phyloP scores from a whole-genome alignment of 2,113 vertebrate species.

The Cyphotilapia sp. region DNA sequence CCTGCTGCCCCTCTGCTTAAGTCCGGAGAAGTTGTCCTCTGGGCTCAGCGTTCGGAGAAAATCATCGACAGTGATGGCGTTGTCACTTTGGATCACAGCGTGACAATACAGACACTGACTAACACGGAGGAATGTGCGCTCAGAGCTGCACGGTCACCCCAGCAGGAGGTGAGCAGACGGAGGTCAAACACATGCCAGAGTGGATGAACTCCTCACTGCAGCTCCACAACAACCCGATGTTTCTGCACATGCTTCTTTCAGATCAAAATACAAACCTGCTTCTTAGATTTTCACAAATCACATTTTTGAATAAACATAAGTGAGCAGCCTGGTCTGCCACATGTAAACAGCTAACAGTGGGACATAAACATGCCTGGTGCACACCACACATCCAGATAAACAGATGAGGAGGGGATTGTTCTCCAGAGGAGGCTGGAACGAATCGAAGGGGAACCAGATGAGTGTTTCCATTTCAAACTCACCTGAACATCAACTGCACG shows the following conservation, averaged over 20 bases:
- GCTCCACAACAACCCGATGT: not conserved
- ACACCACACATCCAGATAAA: not conserved
- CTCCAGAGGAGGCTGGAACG: not conserved
- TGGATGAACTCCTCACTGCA: not conserved
- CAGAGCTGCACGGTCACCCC: not conserved
- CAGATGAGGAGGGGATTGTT: not conserved
- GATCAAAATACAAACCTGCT: not conserved
- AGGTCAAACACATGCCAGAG: not conserved
- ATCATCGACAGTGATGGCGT: not conserved
- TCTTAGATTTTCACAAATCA: not conserved
- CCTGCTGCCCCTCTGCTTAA: not conserved
- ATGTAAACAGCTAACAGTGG: not conserved
- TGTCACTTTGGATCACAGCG: conserved; percentile 21
- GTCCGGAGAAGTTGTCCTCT: not conserved
- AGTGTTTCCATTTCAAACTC: not conserved
- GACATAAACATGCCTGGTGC: not conserved
- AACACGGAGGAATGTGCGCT: not conserved
- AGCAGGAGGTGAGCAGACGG: not conserved
- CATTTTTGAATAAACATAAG: not conserved
- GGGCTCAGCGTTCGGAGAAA: not conserved
- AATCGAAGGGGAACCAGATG: not conserved
- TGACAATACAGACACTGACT: conserved; percentile 26
- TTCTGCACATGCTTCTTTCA: not conserved
- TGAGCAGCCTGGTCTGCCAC: not conserved
- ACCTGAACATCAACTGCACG: not conserved